A percentile compares a stretch with the other conserved stretches of the same genome.
Evolutionary conservation across 2,797 vertebrate genomes (phyloP).

Genomic region (Sebastes cheni): DNA sequence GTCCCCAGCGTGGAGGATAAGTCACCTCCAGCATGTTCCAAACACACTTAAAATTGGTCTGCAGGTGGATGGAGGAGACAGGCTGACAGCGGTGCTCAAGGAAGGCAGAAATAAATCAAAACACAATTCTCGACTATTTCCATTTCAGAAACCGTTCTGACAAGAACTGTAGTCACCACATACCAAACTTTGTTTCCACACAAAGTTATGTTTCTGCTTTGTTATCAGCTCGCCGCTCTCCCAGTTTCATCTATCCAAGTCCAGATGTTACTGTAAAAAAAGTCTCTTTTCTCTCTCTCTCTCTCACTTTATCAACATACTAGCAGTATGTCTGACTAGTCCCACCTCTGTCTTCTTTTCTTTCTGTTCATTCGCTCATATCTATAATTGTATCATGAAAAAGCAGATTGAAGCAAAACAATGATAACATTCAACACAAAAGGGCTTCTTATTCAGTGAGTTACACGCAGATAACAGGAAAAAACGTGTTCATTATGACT

Average conservation of each 20-base stretch:
- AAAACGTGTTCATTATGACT: not conserved
- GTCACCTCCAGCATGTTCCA: conserved; percentile 35
- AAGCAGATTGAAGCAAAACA: not conserved
- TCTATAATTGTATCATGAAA: not conserved
- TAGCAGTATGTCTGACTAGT: not conserved
- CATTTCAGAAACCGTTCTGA: not conserved
- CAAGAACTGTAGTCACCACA: conserved; percentile 5
- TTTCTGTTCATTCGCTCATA: not conserved
- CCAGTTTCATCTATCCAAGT: not conserved
- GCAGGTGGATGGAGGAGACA: conserved; percentile 19
- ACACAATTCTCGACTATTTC: not conserved
- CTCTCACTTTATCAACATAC: not conserved
- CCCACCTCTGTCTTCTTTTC: not conserved
- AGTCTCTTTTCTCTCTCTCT: not conserved
- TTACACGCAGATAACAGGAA: not conserved
- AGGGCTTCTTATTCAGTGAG: not conserved
- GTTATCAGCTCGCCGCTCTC: not conserved
- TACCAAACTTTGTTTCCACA: not conserved
- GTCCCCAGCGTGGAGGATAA: conserved; percentile 4
- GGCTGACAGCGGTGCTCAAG: not conserved
- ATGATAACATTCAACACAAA: not conserved
- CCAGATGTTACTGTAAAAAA: not conserved
- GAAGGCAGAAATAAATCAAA: conserved; percentile 24
- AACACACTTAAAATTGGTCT: conserved; percentile 12
- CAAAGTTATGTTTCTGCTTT: not conserved